These are phyloP conservation scores for Neosilurus mollespiculum DNA, from an alignment of 2,797 vertebrate genomes.

Conservation along the genomic window DNA sequence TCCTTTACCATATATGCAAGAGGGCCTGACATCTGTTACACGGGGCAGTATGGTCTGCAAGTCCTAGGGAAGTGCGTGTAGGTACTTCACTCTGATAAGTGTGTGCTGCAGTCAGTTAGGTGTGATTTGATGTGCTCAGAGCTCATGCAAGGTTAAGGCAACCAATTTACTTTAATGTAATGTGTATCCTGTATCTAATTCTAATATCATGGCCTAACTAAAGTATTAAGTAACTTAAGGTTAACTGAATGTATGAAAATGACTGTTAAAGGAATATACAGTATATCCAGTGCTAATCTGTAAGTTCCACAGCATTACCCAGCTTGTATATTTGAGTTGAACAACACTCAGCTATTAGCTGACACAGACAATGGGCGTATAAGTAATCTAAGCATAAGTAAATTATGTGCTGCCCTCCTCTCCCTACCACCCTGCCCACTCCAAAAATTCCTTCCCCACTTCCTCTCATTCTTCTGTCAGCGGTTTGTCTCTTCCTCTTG, in stretches of 20 bases:
- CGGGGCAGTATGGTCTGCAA: too few species aligned
- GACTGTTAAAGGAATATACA: not conserved
- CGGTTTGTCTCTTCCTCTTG: conserved; percentile 32
- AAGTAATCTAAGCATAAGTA: not conserved
- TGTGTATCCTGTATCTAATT: too few species aligned
- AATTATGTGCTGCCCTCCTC: conserved; percentile 23
- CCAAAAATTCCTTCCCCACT: conserved; percentile 41
- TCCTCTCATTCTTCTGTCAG: conserved; percentile 49
- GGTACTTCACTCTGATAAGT: too few species aligned
- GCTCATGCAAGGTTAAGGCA: too few species aligned
- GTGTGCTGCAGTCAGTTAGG: too few species aligned
- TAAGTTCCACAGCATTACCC: not conserved
- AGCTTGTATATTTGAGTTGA: not conserved
- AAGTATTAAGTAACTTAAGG: not conserved
- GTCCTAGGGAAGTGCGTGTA: too few species aligned
- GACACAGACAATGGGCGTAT: conserved; percentile 5
- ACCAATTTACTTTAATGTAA: too few species aligned
- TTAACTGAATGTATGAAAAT: not conserved
- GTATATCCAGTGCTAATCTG: not conserved
- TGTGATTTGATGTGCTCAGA: too few species aligned
- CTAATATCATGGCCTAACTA: too few species aligned
- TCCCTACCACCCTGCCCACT: conserved; percentile 17
- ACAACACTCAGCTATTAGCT: conserved; percentile 9
- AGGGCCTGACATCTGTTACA: too few species aligned
- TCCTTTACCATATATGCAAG: too few species aligned